Conservation (phyloP, 1,140 invertebrate species). For the Scaptomyza montana region DNA sequence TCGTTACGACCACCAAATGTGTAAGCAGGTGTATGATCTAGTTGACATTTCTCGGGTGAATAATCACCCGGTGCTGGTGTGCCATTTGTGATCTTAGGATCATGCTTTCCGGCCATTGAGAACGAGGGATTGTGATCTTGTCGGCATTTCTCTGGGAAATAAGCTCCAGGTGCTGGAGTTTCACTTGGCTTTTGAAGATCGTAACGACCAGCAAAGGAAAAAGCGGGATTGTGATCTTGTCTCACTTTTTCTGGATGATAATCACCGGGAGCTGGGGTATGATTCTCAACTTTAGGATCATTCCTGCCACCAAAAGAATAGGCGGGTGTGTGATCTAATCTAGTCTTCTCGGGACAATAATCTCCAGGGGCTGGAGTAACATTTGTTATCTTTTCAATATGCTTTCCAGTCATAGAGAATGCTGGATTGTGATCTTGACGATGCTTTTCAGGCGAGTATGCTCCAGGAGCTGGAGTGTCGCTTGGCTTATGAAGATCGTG, state of each 20-base stretch:
- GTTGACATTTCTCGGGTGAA: slow-evolving; percentile 86
- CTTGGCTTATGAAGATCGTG: slow-evolving; percentile 86
- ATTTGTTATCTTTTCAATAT: slow-evolving; percentile 83
- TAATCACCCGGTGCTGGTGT: slow-evolving; percentile 88
- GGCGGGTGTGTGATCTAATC: slow-evolving; percentile 85
- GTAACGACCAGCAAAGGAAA: slow-evolving; percentile 84
- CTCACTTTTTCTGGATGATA: slow-evolving; percentile 90
- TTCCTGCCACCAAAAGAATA: slow-evolving; percentile 84
- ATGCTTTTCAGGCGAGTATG: slow-evolving; percentile 85
- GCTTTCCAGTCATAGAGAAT: slow-evolving; percentile 85
- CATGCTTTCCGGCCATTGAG: slow-evolving; percentile 85
- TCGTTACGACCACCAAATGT: slow-evolving; percentile 85
- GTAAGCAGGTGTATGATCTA: slow-evolving; percentile 85
- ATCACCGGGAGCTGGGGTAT: slow-evolving; percentile 90
- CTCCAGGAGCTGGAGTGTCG: slow-evolving; percentile 88
- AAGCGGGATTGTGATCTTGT: slow-evolving; percentile 84
- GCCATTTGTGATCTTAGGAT: slow-evolving; percentile 87
- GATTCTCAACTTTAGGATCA: slow-evolving; percentile 86
- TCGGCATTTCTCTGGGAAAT: slow-evolving; percentile 86
- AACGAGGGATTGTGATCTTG: slow-evolving; percentile 83
- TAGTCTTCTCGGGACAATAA: slow-evolving; percentile 86
- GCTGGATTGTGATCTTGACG: slow-evolving; percentile 85
- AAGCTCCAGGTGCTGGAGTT: slow-evolving; percentile 83
- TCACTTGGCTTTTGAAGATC: slow-evolving; percentile 84
- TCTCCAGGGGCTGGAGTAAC: slow-evolving; percentile 87